phyloP scores from a whole-genome alignment of 2,113 vertebrate genomes.

The Jacana jacana region DNA sequence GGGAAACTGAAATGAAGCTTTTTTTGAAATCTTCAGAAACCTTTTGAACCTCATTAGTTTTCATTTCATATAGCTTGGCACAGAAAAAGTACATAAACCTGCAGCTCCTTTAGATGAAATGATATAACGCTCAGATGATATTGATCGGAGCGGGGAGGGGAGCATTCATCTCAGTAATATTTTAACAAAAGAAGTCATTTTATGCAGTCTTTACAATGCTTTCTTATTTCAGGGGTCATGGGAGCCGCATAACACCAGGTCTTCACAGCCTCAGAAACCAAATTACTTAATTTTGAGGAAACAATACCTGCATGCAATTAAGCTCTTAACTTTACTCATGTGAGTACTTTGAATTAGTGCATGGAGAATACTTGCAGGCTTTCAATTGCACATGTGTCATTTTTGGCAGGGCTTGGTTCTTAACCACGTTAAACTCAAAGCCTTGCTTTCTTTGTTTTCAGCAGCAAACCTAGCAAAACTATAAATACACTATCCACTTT shows the following conservation, averaged over 20 bases:
- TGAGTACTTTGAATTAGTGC: slow-evolving; percentile 29
- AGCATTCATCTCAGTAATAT: slow-evolving; percentile 5
- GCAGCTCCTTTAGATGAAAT: slow-evolving; percentile 44
- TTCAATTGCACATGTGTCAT: slow-evolving; percentile 28
- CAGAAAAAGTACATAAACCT: slow-evolving; percentile 46
- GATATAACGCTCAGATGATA: slow-evolving; percentile 25
- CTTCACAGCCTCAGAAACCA: slow-evolving; percentile 44
- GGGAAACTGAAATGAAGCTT: slow-evolving; percentile 51
- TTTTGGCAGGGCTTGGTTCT: slow-evolving; percentile 32
- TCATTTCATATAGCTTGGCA: slow-evolving; percentile 48
- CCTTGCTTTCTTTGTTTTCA: slow-evolving; percentile 12
- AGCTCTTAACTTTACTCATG: slow-evolving; percentile 51
- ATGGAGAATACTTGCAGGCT: slow-evolving; percentile 30
- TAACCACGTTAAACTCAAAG: slow-evolving; percentile 28
- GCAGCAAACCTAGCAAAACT: slow-evolving; percentile 23
- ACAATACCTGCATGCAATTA: slow-evolving; percentile 58
- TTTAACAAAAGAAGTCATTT: slow-evolving; percentile 62
- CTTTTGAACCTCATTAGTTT: slow-evolving; percentile 64
- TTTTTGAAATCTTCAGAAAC: slow-evolving; percentile 31
- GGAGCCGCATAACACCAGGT: slow-evolving; percentile 55
- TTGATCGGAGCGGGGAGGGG: not conserved
- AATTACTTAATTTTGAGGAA: slow-evolving; percentile 61
- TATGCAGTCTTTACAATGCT: slow-evolving; percentile 42
- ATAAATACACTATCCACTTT: slow-evolving; percentile 9
- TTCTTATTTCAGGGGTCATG: slow-evolving; percentile 63